Conservation (phyloP, 1,140 invertebrate genomes). For the Limonius californicus region DNA sequence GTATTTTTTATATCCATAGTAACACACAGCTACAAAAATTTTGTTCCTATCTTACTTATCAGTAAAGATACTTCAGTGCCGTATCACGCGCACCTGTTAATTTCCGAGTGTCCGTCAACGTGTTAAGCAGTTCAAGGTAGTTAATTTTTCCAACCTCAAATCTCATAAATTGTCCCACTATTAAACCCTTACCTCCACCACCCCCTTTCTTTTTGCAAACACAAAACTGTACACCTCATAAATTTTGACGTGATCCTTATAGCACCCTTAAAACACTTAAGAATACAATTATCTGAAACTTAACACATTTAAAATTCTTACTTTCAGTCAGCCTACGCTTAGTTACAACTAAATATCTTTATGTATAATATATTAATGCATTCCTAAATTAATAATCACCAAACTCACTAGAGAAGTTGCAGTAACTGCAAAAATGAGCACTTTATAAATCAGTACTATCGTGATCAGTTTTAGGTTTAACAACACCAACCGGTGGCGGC, state of each 20-base stretch:
- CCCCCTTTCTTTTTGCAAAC: no score
- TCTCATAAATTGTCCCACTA: neutral
- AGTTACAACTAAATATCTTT: neutral
- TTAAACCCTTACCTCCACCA: no score
- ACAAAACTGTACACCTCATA: neutral
- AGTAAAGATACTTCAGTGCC: no score
- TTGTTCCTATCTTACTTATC: no score
- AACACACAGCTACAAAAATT: no score
- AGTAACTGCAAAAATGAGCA: neutral
- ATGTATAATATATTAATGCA: neutral
- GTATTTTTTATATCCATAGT: no score
- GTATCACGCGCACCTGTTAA: no score
- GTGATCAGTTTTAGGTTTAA: constrained; percentile 26
- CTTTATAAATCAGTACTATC: constrained; percentile 40
- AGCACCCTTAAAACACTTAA: neutral
- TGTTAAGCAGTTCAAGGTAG: no score
- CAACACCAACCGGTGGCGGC: constrained; percentile 39
- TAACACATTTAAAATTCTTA: constrained; percentile 6
- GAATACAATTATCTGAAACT: constrained; percentile 2
- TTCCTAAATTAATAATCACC: constrained; percentile 4
- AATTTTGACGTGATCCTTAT: neutral
- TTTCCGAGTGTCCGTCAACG: no score
- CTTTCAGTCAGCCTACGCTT: neutral
- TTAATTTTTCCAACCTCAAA: no score
- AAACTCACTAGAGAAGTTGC: neutral